Evolutionary conservation across 2,797 vertebrate genomes (phyloP), one percentile per base, ranked within the genome.

Genomic region (Lutjanus campechanus): DNA sequence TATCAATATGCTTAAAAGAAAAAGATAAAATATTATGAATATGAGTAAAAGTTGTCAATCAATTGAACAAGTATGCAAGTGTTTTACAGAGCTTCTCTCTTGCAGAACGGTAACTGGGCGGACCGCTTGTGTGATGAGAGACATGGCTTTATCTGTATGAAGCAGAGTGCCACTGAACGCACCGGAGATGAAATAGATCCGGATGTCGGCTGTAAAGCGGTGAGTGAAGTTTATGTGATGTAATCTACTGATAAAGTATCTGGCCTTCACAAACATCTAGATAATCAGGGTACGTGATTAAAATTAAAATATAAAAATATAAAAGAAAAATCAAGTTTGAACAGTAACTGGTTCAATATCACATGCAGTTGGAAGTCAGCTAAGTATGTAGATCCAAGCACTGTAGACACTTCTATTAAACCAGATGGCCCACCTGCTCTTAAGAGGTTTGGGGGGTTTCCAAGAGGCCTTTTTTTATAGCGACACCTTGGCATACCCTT

Each of bases 101-200:
- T 63, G 20, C 76, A 99, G 98, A 95, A 96, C 51, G 98, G 97
- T 16, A 96, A 96, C 88, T 99, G 97, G 98, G 96, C 95, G 3
- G 98, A 98, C 80, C 80, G 91, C 29, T 79, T 82, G 15, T 99
- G 98, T 83, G 96, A 96, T 55, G 93, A 94, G 40, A 94, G 94
- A 76, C 94, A 95, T 59, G 96, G 95, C 59, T 99, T 93, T 69
- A 95, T 99, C 82, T 99, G 98, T 87, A 98, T 97, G 94, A 97
- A 93, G 78, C 96, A 95, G 84, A 95, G 96, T 19, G 63, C 90
- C 72, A 69, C 88, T 41, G 87, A 94, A 44, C 77, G 77, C 58
- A 74, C 87, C 0, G 85, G 86, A 76, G 81, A 83, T 13, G 90
- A 94, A 68, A 78, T 91, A 72, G 17, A 85, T 4, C 2, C 85